Evolutionary conservation across 2,113 vertebrate genomes (phyloP).

Genomic region (Psettodes erumei): DNA sequence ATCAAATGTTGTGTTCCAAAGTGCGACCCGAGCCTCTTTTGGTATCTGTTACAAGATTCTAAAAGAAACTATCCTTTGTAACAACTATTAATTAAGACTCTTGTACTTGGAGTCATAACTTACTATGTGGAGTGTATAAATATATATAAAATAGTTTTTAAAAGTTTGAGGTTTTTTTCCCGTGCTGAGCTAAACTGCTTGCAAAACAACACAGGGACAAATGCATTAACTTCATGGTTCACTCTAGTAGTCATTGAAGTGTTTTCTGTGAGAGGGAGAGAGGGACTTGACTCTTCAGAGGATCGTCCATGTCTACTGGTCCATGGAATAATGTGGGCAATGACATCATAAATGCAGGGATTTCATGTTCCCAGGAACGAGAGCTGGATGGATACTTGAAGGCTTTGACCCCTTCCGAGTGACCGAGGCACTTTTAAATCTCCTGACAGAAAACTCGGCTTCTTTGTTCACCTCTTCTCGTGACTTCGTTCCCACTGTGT

Average conservation of each 20-base stretch:
- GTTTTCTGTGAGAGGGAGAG: constrained; percentile 38
- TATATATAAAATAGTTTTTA: background rate
- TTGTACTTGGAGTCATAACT: background rate
- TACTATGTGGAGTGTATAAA: background rate
- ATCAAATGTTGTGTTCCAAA: constrained; percentile 2
- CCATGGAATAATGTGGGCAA: constrained; percentile 17
- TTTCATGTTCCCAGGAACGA: constrained; percentile 45
- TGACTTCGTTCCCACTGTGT: constrained; percentile 34
- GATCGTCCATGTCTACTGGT: constrained; percentile 1
- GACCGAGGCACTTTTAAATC: background rate
- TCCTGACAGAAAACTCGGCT: constrained; percentile 5
- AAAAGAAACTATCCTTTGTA: too few relatives aligned
- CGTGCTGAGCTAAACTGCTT: constrained; percentile 17
- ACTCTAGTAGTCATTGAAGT: constrained; percentile 43
- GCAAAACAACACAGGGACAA: background rate
- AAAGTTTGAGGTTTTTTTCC: background rate
- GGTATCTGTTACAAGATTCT: too few relatives aligned
- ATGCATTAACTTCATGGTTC: constrained; percentile 43
- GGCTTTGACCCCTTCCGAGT: constrained; percentile 21
- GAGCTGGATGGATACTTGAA: constrained; percentile 24
- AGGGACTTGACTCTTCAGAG: constrained; percentile 58
- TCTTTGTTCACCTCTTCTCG: constrained; percentile 1
- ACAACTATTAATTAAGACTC: too few relatives aligned
- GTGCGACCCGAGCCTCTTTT: too few relatives aligned
- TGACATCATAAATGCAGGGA: constrained; percentile 48